Percentiles rank a stretch among this genome's conserved stretches.
These are phyloP conservation scores for Aplocera efformata DNA, from an alignment of 2,888 invertebrate species.

Conservation along the genomic window DNA sequence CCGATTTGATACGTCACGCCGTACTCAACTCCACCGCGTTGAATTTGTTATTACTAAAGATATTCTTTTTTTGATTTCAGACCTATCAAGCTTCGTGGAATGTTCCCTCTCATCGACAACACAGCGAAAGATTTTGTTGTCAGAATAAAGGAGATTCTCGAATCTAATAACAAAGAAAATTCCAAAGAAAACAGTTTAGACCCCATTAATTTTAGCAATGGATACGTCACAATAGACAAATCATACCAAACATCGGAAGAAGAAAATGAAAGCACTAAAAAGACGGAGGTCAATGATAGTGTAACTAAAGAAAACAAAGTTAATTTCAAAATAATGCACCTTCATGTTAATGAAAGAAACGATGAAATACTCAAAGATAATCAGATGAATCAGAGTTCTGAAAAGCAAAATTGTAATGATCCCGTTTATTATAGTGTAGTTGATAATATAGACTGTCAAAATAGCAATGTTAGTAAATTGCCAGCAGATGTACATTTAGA, in stretches of 20 bases:
- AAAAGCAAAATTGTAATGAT: neutral
- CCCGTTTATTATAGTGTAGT: too few relatives aligned
- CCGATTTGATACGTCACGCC: too few relatives aligned
- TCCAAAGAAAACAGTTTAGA: slow-evolving; percentile 17
- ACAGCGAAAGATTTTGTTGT: slow-evolving; percentile 61
- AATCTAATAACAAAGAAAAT: slow-evolving; percentile 26
- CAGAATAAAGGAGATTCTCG: slow-evolving; percentile 43
- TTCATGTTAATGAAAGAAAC: neutral
- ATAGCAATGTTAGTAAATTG: neutral
- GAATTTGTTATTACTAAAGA: neutral
- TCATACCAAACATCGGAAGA: neutral
- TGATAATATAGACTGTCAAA: neutral
- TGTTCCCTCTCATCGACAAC: slow-evolving; percentile 67
- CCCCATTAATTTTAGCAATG: slow-evolving; percentile 14
- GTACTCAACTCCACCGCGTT: too few relatives aligned
- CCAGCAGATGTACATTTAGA: neutral
- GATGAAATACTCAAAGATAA: neutral
- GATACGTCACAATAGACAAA: slow-evolving; percentile 2
- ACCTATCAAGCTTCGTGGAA: slow-evolving; percentile 68
- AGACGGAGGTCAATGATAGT: slow-evolving; percentile 5
- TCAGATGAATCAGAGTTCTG: neutral
- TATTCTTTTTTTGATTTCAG: slow-evolving; percentile 42
- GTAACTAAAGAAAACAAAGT: too few relatives aligned
- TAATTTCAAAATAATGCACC: too few relatives aligned
- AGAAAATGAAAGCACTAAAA: neutral